phyloP scores from a whole-genome alignment of 2,888 invertebrate genomes.

The Pandemis cinnamomeana region DNA sequence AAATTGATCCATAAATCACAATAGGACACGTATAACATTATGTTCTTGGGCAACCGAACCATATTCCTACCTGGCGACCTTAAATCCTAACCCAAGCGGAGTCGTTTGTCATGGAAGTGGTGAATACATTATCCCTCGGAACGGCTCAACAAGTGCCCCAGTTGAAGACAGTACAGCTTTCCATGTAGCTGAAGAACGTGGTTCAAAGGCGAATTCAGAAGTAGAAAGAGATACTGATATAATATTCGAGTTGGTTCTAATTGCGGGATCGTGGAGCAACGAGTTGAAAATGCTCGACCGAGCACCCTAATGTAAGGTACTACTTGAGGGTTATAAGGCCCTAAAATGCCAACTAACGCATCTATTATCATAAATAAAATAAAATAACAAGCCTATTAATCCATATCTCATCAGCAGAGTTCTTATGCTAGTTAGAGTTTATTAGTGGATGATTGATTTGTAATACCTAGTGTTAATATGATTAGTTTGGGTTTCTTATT shows the following conservation, averaged over 20 bases:
- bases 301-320: too few relatives aligned
- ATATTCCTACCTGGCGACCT: neutral
- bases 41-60: neutral
- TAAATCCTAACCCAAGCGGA: neutral
- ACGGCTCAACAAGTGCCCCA: conserved; percentile 5
- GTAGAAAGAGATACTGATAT: neutral
- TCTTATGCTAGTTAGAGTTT: too few relatives aligned
- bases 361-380: too few relatives aligned
- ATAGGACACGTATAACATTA: neutral
- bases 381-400: too few relatives aligned
- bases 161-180: neutral
- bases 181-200: neutral
- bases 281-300: too few relatives aligned
- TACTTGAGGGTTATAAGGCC: too few relatives aligned
- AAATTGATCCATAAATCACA: neutral
- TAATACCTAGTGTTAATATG: too few relatives aligned
- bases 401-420: too few relatives aligned
- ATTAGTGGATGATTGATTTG: too few relatives aligned
- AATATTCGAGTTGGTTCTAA: too few relatives aligned
- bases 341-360: too few relatives aligned
- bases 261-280: neutral
- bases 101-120: conserved; percentile 11
- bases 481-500: too few relatives aligned
- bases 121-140: neutral
- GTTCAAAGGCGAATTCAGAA: neutral